Evolutionary conservation across 2,797 vertebrate genomes (phyloP), one percentile per base, ranked within the genome.

Genomic region (Anas flavirostris): DNA sequence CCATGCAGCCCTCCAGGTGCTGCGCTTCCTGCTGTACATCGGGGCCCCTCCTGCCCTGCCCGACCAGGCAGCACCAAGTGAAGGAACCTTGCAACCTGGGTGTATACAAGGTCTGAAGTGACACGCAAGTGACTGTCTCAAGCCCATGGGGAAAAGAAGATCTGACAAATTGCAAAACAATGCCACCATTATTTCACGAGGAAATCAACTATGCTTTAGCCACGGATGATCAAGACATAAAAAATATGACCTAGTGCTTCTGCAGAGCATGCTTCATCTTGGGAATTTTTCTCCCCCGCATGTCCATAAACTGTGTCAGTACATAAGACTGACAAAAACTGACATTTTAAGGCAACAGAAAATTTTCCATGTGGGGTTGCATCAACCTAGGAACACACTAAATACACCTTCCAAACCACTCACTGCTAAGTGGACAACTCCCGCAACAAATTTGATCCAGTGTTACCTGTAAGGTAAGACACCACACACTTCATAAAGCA

Each of bases 81-180:
- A 92, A 62, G 77, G 56, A 93, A 62, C 52, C 76, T 81, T 88
- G 74, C 70, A 92, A 76, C 37, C 77, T 86, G 80, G 77, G 77
- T 48, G 18, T 39, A 43, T 48, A 86, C 93, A 86, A 90, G 90
- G 74, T 64, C 35, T 90, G 83, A 95, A 88, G 60, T 26, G 88
- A 90, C 86, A 91, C 28, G 46, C 67, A 37, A 74, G 86, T 50
- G 80, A 86, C 66, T 86, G 26, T n/a, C 79, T 87, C 62, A 78
- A 62, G 2, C 81, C n/a, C 67, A 41, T n/a, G 70, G 56, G 84
- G 86, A 79, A 93, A 83, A 73, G 58, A 16, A 52, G 81, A 88
- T 88, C 88, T 90, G 74, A 93, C 80, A 81, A 94, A 55, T 89
- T 50, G 77, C 82, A 69, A 78, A 94, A 75, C 41, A 88, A 62